phyloP scores from a whole-genome alignment of 1,140 invertebrate species.

The Macrotrachela quadricornifera region DNA sequence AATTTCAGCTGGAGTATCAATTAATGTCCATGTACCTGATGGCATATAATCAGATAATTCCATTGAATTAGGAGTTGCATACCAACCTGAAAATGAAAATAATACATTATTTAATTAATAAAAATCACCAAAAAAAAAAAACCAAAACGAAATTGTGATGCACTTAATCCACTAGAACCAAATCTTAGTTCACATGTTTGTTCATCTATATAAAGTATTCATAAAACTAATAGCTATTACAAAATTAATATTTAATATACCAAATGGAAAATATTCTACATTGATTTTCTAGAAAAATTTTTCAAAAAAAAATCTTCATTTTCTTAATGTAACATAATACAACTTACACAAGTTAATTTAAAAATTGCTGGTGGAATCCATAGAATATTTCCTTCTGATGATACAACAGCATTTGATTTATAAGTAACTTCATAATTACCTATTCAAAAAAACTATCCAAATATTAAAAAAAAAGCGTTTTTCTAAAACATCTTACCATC shows the following conservation, averaged over 20 bases:
- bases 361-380: constrained; percentile 98
- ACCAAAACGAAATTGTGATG: constrained; percentile 65
- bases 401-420: constrained; percentile 87
- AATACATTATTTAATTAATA: too few relatives aligned
- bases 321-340: too few relatives aligned
- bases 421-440: constrained; percentile 42
- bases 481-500: constrained; percentile 14
- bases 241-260: constrained; percentile 45
- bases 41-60: constrained; percentile 82
- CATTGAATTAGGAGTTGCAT: constrained; percentile 29
- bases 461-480: too few relatives aligned
- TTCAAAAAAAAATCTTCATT: too few relatives aligned
- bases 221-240: background rate
- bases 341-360: constrained; percentile 67
- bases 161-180: background rate
- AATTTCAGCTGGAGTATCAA: constrained; percentile 55
- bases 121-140: constrained; percentile 81
- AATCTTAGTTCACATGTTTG: constrained; percentile 37
- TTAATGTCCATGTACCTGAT: constrained; percentile 95
- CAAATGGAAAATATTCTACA: constrained; percentile 96
- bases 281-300: constrained; percentile 45
- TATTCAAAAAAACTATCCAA: too few relatives aligned
- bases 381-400: constrained; percentile 66
- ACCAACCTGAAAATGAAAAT: too few relatives aligned
- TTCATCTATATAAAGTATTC: constrained; percentile 35